Base-by-base conservation (phyloP, 1,140 invertebrate species). In the Scaptomyza graminum region DNA sequence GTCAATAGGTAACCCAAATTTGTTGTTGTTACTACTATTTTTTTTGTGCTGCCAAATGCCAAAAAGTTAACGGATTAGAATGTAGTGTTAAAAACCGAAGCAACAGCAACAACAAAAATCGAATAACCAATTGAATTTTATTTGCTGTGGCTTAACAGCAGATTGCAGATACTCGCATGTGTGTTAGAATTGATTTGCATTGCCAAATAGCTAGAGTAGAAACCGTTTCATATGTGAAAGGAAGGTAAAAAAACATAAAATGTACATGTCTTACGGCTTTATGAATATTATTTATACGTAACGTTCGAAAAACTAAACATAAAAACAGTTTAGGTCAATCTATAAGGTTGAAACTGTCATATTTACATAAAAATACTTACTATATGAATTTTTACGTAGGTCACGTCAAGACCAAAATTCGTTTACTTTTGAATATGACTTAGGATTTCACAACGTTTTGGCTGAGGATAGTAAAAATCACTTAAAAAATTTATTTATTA, bases 1-100 rank as follows among this genome's bases (percentile, higher is more conserved):
- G 77, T 76, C 78, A 80, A 80, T 80, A 80, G 77, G 77, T 80
- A 80, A 80, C 70, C 77, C 77, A 80, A 76, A 80, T 80, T 70
- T 75, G 66, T 71, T 63, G 77, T 49, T 67, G 57, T 43, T 55
- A 70, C 50, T 71, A 71, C 50, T 31, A 31, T 31, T 4, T 31
- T 31, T 31, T 31, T 31, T 31, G 5, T 31, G 28, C 75, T 71
- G 76, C 71, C 71, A 70, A 75, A 41, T 57, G 31, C 56, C 72
- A 63, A 80, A 80, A 80, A 67, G 72, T 63, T 76, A 76, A 80
- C 73, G 70, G 77, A 80, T 80, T 80, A 68, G 77, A 80, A 80
- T 76, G 77, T 76, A 80, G 77, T 80, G 77, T 72, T 68, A 79
- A 79, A 66, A 60, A 69, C 56, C 22, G 15, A 59, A 18, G 7